A percentile compares a stretch with the other conserved stretches of the same genome.
phyloP scores from a whole-genome alignment of 2,797 vertebrate species.

The Danio aesculapii region DNA sequence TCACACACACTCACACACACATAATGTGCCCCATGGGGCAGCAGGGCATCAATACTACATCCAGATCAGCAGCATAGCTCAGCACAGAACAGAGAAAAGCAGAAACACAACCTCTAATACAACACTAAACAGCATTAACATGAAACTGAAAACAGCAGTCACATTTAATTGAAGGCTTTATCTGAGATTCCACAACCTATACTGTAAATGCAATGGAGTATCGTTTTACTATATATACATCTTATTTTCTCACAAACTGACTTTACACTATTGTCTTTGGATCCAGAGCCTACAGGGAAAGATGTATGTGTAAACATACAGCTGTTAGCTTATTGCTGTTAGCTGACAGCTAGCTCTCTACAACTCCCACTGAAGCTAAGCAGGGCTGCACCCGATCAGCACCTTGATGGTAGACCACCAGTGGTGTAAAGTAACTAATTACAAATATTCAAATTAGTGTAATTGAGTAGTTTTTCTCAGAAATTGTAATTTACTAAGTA shows the following conservation, averaged over 20 bases:
- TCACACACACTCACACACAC: slow-evolving; percentile 20
- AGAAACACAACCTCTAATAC: slow-evolving; percentile 46
- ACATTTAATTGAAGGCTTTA: not conserved
- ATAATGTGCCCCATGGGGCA: slow-evolving; percentile 64
- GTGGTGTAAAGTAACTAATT: no score
- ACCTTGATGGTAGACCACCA: no score
- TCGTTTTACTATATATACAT: not conserved
- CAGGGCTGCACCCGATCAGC: no score
- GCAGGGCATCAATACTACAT: slow-evolving; percentile 72
- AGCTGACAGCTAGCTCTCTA: no score
- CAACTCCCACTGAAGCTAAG: no score
- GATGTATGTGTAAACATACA: no score
- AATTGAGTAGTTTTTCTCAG: no score
- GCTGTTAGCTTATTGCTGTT: no score
- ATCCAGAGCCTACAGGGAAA: no score
- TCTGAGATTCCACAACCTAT: not conserved
- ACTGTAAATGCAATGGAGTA: not conserved
- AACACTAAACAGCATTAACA: slow-evolving; percentile 39
- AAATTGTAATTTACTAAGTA: no score
- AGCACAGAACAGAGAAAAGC: slow-evolving; percentile 44
- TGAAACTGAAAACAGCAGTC: slow-evolving; percentile 8
- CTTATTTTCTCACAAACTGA: not conserved
- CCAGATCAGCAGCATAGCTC: slow-evolving; percentile 69
- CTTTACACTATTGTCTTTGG: not conserved
- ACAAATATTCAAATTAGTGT: no score